Conservation (phyloP, 2,888 invertebrate species). For the Palloptera scutellata region DNA sequence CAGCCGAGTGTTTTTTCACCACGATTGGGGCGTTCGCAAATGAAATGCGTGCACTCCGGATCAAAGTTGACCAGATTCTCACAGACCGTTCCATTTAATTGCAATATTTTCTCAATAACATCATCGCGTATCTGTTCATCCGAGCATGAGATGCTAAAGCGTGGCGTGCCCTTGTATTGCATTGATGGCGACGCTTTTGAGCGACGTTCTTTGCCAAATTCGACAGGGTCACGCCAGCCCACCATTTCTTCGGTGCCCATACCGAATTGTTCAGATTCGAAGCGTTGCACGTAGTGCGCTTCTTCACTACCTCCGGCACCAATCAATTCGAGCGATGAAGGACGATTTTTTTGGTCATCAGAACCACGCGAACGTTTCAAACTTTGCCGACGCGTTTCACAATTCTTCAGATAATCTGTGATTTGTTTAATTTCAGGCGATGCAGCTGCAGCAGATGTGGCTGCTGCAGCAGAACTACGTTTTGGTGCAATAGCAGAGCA, state of each 20-base stretch:
- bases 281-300: conserved; percentile 53
- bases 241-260: conserved; percentile 69
- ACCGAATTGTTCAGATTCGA: conserved; percentile 58
- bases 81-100: conserved; percentile 50
- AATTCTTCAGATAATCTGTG: conserved; percentile 58
- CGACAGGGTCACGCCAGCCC: conserved; percentile 75
- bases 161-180: conserved; percentile 54
- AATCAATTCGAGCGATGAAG: conserved; percentile 5
- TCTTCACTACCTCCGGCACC: conserved; percentile 44
- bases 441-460: conserved; percentile 36
- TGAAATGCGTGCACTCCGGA: conserved; percentile 75
- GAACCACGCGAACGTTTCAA: conserved; percentile 43
- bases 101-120: conserved; percentile 49
- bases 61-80: conserved; percentile 67
- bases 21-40: conserved; percentile 77
- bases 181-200: conserved; percentile 46
- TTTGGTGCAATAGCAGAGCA: neutral
- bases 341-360: conserved; percentile 17
- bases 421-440: conserved; percentile 57
- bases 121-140: conserved; percentile 51
- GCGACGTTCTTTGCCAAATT: conserved; percentile 50
- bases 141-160: conserved; percentile 60
- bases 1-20: conserved; percentile 89
- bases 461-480: neutral
- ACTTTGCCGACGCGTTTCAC: conserved; percentile 54